Evolutionary conservation across 2,888 invertebrate species (phyloP), one percentile per base, ranked within the genome.

Genomic region (Doris montereyensis): DNA sequence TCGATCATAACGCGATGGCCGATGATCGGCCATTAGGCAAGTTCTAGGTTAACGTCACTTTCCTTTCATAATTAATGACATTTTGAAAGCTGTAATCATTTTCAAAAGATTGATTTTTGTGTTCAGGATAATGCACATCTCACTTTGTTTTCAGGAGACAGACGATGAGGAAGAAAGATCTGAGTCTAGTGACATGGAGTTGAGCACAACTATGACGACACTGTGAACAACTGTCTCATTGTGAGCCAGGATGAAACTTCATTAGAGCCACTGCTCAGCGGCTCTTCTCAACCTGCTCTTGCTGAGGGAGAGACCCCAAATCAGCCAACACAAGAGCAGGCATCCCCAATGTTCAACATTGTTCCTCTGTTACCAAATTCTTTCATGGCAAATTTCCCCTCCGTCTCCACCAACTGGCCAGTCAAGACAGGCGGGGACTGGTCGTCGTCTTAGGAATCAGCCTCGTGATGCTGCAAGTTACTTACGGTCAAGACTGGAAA

Each of bases 181-280:
- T 5, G 79, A 79, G 34, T 76, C 79, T 2, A 76, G 76, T 71
- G 88, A 89, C 74, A 79, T 87, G 70, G 87, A 87, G n/a, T n/a
- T n/a, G n/a, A n/a, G 81, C 86, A 88, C 84, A 86, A 86, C 77
- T 89, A 88, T 77, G 88, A 88, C 67, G 88, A 88, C 79, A 84
- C 84, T 4, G 83, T 87, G 26, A 85, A 84, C 76, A 85, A 85
- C 41, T 84, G 82, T 26, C 83, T 82, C 30, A 79, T 82, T 30
- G 80, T 81, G 2, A 80, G 81, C 17, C 81, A 80, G 52, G 82
- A 83, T 52, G 83, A 82, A 52, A 67, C 77, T 2, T 60, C 77
- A 24, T 73, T 83, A 26, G 82, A 78, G n/a, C 60, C 75, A 17
- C n/a, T 76, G 17, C 65, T 76, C 13, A 26, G 35, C 32, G 79